Conservation (phyloP, 2,888 invertebrate genomes). For the Stenchaetothrips biformis region DNA sequence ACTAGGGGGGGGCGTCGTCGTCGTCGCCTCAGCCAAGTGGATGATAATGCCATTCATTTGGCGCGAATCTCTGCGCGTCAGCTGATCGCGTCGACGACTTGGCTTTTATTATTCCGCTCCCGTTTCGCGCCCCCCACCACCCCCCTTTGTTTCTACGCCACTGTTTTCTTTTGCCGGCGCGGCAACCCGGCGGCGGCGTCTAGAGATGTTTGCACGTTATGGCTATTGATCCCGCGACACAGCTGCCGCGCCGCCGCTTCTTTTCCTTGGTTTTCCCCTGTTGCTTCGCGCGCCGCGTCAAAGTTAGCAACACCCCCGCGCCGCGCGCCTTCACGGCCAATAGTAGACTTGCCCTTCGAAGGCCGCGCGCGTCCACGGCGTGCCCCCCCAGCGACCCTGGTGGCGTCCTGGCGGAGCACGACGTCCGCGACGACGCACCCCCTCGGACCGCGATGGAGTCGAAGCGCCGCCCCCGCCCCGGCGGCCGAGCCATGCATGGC, state of each 20-base stretch:
- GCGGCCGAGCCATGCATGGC: not conserved
- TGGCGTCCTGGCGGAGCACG: not conserved
- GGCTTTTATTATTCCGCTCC: constrained; percentile 5
- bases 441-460: not conserved
- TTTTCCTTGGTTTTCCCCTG: constrained; percentile 1
- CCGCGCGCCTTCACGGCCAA: not conserved
- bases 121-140: not conserved
- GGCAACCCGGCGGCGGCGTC: not conserved
- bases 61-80: constrained; percentile 19
- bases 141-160: constrained; percentile 3
- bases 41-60: constrained; percentile 25
- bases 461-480: not conserved
- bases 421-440: not conserved
- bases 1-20: not conserved
- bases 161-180: not conserved
- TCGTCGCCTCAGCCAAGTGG: not conserved
- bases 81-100: not conserved
- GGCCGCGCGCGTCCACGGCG: no score
- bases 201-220: constrained; percentile 18
- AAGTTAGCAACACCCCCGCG: constrained; percentile 16
- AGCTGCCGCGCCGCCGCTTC: not conserved
- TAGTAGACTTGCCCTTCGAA: no score
- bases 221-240: constrained; percentile 11
- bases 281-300: not conserved
- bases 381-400: no score